Evolutionary conservation across 92 coral and sea anemone genomes (phyloP).

Genomic region (Epizoanthus illoricatus): DNA sequence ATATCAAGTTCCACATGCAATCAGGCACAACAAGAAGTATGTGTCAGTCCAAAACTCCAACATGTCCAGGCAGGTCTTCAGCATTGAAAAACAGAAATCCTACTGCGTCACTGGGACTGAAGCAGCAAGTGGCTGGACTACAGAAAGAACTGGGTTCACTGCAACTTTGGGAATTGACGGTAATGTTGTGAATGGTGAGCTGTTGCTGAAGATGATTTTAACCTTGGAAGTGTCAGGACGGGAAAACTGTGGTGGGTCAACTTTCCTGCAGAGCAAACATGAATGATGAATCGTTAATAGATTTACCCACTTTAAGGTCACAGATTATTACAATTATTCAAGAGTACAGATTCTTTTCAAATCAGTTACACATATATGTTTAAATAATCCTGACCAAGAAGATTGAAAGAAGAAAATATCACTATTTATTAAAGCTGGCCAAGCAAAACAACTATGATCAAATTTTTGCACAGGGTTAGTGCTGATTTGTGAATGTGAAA

Average conservation of each 20-base stretch:
- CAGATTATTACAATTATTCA: no score
- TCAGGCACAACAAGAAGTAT: not conserved
- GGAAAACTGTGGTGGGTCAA: conserved; percentile 48
- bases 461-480: no score
- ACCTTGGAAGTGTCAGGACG: conserved; percentile 92
- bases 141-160: conserved; percentile 43
- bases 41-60: not conserved
- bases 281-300: not conserved
- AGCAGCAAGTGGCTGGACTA: conserved; percentile 42
- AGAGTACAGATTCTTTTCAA: no score
- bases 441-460: no score
- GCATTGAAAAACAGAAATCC: not conserved
- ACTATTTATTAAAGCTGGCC: no score
- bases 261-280: conserved; percentile 44
- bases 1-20: not conserved
- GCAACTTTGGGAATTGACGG: conserved; percentile 86
- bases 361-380: no score
- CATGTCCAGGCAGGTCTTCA: not conserved
- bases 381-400: no score
- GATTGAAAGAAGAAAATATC: no score
- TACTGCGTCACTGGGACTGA: conserved; percentile 58
- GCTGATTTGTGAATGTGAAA: no score
- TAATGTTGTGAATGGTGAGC: conserved; percentile 72
- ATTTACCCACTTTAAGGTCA: no score
- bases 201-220: conserved; percentile 67